These are phyloP conservation scores for Karalla daura DNA, from an alignment of 2,797 vertebrate species.

Conservation along the genomic window DNA sequence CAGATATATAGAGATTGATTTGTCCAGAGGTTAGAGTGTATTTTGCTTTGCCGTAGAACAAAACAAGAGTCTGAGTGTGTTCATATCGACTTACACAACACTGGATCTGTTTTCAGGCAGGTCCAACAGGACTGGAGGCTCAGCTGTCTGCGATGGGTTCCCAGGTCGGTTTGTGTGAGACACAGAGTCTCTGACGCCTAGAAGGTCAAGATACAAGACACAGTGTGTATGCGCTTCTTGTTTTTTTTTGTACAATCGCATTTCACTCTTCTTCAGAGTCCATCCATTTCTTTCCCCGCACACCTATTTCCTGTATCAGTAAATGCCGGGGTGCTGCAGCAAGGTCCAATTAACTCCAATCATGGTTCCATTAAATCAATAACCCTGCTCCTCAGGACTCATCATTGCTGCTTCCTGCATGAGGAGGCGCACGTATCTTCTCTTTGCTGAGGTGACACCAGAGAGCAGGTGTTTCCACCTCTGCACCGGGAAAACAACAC, in stretches of 20 bases:
- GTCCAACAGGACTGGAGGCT: constrained; percentile 91
- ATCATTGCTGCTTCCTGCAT: constrained; percentile 56
- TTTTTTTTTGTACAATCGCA: too few relatives aligned
- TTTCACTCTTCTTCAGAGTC: background rate
- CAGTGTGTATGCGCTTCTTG: too few relatives aligned
- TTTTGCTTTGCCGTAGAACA: background rate
- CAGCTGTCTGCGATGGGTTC: constrained; percentile 82
- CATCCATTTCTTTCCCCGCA: constrained; percentile 10
- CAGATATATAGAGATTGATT: background rate
- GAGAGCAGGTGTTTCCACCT: constrained; percentile 15
- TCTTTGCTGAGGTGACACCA: constrained; percentile 23
- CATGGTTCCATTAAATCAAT: constrained; percentile 75
- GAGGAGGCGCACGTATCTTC: constrained; percentile 20
- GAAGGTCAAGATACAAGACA: too few relatives aligned
- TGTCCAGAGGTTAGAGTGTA: background rate
- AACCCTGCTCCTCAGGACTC: constrained; percentile 58
- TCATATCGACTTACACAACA: constrained; percentile 83
- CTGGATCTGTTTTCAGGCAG: constrained; percentile 90
- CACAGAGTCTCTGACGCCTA: constrained; percentile 95
- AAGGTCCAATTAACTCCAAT: constrained; percentile 70
- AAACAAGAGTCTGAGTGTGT: background rate
- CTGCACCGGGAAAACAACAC: constrained; percentile 28
- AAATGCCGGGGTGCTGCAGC: constrained; percentile 34
- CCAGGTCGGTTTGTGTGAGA: constrained; percentile 89
- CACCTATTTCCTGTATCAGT: constrained; percentile 20